Evolutionary conservation across 1,140 invertebrate genomes (phyloP), one percentile per base, ranked within the genome.

Genomic region (Polypedilum vanderplanki): DNA sequence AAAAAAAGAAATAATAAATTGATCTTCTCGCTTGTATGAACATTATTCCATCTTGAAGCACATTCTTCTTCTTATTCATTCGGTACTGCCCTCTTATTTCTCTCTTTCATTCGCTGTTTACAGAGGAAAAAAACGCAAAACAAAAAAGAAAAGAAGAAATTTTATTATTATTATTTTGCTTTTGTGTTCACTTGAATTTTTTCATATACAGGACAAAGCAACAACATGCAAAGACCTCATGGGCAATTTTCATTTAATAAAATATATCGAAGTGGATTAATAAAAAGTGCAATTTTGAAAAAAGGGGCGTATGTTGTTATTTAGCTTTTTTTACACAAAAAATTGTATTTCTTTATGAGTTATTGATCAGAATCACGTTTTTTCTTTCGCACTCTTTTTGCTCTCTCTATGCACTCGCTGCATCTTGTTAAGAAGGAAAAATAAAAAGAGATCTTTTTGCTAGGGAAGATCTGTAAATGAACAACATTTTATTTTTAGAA

Each of bases 281-380:
- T 20, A 70, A 70, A 70, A 70, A 70, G 17, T 70, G 65, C 65
- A 22, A 57, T 57, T 57, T 70, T 70, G 17, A 70, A 18, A 70
- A 70, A 70, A 70, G 20, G 65, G 65, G 20, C 17, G 65, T 22
- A 22, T 70, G 65, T 70, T 70, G 65, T 70, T 70, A 70, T 70
- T 18, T 70, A 20, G 65, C 20, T 70, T 20, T 70, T 18, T 70
- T 70, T 22, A 70, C 46, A 57, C 46, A 70, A 20, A 10, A 10
- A 18, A 10, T 18, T 70, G 17, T 70, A 17, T 17, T 18, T 18
- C 17, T 70, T 70, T 70, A 70, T 70, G 65, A 70, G 20, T 20
- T 70, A 70, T 70, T 70, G 65, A 70, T 70, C 65, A 70, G 65
- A 70, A 20, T 70, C 65, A 70, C 65, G 65, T 70, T 70, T 70